Percentiles rank a stretch among this genome's conserved stretches.
phyloP scores from a whole-genome alignment of 2,113 vertebrate genomes.

The Ranitomeya variabilis region DNA sequence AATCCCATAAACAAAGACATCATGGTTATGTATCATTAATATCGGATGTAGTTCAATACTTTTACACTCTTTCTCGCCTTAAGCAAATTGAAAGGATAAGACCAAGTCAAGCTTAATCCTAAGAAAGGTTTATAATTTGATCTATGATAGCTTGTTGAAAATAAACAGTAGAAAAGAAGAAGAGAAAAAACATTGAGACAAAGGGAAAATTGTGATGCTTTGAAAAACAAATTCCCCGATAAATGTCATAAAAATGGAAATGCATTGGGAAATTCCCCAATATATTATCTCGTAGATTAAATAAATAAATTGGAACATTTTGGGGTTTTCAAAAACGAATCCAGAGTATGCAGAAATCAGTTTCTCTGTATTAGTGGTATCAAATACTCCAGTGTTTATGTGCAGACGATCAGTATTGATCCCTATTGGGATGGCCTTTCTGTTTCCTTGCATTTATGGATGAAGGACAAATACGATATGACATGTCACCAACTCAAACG shows the following conservation, averaged over 20 bases:
- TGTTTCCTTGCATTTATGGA: no score
- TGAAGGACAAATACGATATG: no score
- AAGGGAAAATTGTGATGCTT: neutral
- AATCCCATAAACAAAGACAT: conserved; percentile 50
- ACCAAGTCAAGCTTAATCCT: conserved; percentile 48
- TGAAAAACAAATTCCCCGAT: neutral
- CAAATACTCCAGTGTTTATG: neutral
- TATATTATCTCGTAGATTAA: neutral
- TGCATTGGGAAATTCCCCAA: neutral
- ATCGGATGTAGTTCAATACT: conserved; percentile 39
- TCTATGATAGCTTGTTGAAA: conserved; percentile 19
- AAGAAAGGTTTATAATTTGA: conserved; percentile 54
- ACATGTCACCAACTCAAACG: no score
- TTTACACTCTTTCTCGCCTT: conserved; percentile 39
- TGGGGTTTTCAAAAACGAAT: no score
- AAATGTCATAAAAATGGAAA: neutral
- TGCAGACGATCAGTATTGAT: no score
- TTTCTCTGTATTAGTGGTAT: neutral
- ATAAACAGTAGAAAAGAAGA: neutral
- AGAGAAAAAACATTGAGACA: neutral
- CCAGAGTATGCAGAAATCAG: no score
- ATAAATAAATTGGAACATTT: no score
- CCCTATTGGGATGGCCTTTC: no score
- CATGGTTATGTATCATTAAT: conserved; percentile 37
- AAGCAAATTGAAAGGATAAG: conserved; percentile 50